Percentiles rank a stretch among this genome's conserved stretches.
phyloP scores from a whole-genome alignment of 2,797 vertebrate genomes.

The Pangasius macronema region DNA sequence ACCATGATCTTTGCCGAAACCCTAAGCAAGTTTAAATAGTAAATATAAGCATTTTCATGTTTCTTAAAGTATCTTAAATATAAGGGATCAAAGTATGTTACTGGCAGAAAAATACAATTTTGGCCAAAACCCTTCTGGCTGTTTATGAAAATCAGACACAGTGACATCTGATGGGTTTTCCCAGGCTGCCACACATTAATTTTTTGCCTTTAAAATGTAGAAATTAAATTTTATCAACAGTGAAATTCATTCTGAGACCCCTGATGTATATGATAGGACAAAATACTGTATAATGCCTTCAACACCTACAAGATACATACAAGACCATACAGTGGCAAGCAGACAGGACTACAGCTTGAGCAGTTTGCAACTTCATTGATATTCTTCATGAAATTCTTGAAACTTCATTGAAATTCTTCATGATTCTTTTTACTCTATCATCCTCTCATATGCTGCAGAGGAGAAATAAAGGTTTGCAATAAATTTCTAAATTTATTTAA shows the following conservation, averaged over 20 bases:
- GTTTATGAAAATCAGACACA: not conserved
- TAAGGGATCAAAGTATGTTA: not conserved
- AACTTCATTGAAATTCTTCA: not conserved
- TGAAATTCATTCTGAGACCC: not conserved
- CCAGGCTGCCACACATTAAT: not conserved
- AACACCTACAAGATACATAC: not conserved
- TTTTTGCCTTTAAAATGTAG: not conserved
- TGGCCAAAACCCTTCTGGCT: not conserved
- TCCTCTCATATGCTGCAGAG: not conserved
- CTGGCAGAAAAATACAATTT: not conserved
- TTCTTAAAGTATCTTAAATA: not conserved
- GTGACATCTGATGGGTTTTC: not conserved
- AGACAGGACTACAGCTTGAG: not conserved
- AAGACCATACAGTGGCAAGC: not conserved
- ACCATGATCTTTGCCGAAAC: not conserved
- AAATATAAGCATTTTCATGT: not conserved
- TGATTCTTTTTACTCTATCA: not conserved
- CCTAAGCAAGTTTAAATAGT: not conserved
- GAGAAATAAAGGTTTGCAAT: not conserved
- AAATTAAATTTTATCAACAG: not conserved
- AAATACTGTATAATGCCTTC: not conserved
- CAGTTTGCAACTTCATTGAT: not conserved
- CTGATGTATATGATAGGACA: not conserved
- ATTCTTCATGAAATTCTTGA: not conserved
- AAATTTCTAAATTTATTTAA: slow-evolving; percentile 15